Conservation (phyloP, 37 sponge, comb jelly and placozoan genomes). For the Cladorhizidae sp. region DNA sequence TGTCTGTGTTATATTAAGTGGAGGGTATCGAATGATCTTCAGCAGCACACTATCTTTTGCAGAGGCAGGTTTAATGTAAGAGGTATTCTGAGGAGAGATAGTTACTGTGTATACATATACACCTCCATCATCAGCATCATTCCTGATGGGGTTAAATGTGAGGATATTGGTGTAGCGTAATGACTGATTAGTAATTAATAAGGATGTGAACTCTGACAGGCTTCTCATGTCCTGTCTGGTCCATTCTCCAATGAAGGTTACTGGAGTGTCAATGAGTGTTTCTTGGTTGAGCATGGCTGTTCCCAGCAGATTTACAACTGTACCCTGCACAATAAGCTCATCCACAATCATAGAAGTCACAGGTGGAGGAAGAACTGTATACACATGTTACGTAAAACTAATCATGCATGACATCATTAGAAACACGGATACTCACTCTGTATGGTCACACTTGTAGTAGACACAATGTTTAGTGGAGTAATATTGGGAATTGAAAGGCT, state of each 20-base stretch:
- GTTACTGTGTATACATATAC: constrained; percentile 6
- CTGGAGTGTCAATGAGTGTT: constrained; percentile 24
- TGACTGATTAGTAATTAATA: no score
- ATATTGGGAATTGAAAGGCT: no score
- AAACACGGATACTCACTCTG: no score
- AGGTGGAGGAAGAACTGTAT: constrained; percentile 8
- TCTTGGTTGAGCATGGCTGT: neutral
- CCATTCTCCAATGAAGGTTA: constrained; percentile 23
- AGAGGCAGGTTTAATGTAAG: neutral
- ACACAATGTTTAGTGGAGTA: no score
- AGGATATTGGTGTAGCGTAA: neutral
- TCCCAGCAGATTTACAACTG: constrained; percentile 2
- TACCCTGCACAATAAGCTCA: neutral
- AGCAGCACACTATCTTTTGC: neutral
- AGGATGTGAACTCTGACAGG: neutral
- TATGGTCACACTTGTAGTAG: no score
- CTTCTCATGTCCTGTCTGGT: neutral
- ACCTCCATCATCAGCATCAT: neutral
- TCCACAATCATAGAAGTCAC: neutral
- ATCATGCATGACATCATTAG: no score
- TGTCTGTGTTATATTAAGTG: neutral
- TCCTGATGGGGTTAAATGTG: constrained; percentile 11
- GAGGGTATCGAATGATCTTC: neutral
- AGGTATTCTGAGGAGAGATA: neutral
- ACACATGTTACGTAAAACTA: neutral